Percentiles rank a stretch among this genome's conserved stretches.
Conservation (phyloP, 2,888 invertebrate species). For the Stramonita haemastoma region DNA sequence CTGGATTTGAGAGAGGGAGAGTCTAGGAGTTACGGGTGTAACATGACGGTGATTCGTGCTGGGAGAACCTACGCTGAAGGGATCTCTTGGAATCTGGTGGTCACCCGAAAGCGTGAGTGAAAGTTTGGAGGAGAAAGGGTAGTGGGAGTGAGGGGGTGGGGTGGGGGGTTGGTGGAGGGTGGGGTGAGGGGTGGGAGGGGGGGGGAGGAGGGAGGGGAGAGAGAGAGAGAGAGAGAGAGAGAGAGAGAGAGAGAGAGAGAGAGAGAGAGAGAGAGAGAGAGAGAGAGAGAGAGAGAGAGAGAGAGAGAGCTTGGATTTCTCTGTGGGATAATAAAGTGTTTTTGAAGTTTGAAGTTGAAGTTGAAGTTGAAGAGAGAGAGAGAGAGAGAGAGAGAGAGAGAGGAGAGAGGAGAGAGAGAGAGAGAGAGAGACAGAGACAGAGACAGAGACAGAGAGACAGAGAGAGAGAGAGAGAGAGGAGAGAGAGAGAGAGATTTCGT, state of each 20-base stretch:
- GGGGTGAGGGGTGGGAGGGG: background rate
- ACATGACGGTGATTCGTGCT: constrained; percentile 2
- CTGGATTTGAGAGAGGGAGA: constrained; percentile 5
- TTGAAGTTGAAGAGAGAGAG: background rate
- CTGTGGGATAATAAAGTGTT: background rate
- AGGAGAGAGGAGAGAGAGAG: background rate
- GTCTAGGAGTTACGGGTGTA: constrained; percentile 7
- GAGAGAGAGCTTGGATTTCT: too few species aligned
- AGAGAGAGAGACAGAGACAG: background rate
- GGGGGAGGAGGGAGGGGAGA: background rate
- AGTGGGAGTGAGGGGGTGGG: background rate
- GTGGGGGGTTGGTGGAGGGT: background rate
- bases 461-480: background rate
- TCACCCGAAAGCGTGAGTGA: constrained; percentile 13
- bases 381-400: too few species aligned
- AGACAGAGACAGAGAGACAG: constrained; percentile 14
- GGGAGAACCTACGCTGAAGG: background rate
- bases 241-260: too few species aligned
- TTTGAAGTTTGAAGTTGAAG: background rate
- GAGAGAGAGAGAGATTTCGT: background rate
- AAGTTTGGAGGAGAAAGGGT: background rate
- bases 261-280: too few species aligned
- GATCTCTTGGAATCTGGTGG: background rate
- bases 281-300: background rate
- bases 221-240: too few species aligned